Evolutionary conservation across 2,888 invertebrate genomes (phyloP), one percentile per base, ranked within the genome.

Genomic region (Cyclophora punctaria): DNA sequence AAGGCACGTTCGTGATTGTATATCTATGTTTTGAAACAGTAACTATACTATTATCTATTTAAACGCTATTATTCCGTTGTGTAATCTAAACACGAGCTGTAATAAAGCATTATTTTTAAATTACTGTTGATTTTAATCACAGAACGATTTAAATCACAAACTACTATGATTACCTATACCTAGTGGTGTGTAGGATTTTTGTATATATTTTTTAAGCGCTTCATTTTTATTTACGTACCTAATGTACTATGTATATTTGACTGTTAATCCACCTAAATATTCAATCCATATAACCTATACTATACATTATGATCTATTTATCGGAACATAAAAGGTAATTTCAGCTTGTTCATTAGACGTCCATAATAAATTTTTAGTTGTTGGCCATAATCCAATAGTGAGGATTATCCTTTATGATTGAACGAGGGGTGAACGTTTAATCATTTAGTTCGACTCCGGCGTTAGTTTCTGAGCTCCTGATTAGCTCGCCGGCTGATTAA

Each of bases 1-100:
- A 67, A 69, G 64, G 66, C 64, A 48, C 66, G 67, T 64, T 52
- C 67, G 55, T 68, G 70, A 67, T 55, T 57, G 58, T 60, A 48
- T 49, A 58, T 58, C 51, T 44, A 56, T 58, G 49, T 57, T 46
- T 57, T 57, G 56, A 60, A 54, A 37, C 37, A 37, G 37, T 37
- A 20, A 20, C 20, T 20, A 20, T 20, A 20, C 20, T 47, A 52
- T 55, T 54, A 54, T 51, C 55, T 54, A 44, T 46, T 48, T 62
- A 37, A 37, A 37, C 5, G 37, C 5, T 37, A 37, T 37, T 37
- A 37, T 37, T 37, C 37, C 37, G 37, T 37, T 5, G 37, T 37
- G 4, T 37, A 37, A 37, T 5, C 5, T 4, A 37, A 37, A 37
- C 4, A 37, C 20, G 20, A 20, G 20, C 20, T 20, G 20, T 37